These are phyloP conservation scores for Anser cygnoides DNA, from an alignment of 2,113 vertebrate species.

Conservation along the genomic window DNA sequence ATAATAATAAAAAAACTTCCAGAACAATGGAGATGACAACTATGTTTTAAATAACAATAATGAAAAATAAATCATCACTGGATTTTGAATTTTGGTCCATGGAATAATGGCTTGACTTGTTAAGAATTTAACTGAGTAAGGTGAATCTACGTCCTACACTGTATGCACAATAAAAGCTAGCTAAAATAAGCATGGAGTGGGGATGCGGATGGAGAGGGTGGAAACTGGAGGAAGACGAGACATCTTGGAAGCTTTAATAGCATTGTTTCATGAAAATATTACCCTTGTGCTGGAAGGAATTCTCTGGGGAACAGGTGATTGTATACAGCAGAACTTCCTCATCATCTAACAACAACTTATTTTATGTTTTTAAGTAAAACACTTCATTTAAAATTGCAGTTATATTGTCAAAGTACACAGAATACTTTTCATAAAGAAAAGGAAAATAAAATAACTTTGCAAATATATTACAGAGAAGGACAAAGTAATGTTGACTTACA, in stretches of 20 bases:
- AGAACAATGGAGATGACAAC: neutral
- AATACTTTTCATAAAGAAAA: neutral
- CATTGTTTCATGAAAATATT: constrained; percentile 23
- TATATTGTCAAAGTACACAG: neutral
- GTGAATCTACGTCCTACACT: neutral
- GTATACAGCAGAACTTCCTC: neutral
- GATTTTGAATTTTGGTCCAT: neutral
- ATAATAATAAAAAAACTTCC: too few relatives aligned
- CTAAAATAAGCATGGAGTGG: neutral
- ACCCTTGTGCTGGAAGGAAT: neutral
- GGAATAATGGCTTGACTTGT: neutral
- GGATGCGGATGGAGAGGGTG: fast-evolving
- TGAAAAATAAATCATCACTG: neutral
- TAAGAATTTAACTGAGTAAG: neutral
- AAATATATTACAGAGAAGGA: neutral
- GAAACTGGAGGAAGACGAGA: neutral
- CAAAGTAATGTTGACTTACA: neutral
- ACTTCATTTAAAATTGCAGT: neutral
- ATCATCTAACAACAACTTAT: neutral
- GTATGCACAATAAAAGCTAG: neutral
- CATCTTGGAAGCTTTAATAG: neutral
- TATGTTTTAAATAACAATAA: neutral
- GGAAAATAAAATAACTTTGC: neutral
- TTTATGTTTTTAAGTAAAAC: neutral
- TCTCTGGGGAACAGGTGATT: neutral